A percentile compares a stretch with the other conserved stretches of the same genome.
Evolutionary conservation across 2,797 vertebrate species (phyloP).

Genomic region (Anguilla anguilla): DNA sequence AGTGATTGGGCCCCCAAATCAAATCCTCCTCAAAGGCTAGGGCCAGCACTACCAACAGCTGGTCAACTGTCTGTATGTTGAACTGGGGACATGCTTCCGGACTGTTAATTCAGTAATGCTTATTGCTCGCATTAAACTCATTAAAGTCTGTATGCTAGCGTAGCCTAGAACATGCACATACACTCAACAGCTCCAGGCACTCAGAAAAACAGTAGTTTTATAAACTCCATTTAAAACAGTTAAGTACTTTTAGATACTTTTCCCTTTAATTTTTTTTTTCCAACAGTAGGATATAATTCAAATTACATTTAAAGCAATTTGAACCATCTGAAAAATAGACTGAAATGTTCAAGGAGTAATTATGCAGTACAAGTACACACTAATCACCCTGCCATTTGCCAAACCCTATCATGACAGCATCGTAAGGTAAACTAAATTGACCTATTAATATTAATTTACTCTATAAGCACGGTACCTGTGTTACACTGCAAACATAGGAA

Average conservation of each 20-base stretch:
- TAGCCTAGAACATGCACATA: neutral
- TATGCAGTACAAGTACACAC: neutral
- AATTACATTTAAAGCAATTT: neutral
- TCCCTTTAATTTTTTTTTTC: neutral
- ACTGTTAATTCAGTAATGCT: no score
- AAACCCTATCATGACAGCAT: no score
- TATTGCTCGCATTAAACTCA: no score
- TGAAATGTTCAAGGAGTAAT: neutral
- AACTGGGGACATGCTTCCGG: neutral
- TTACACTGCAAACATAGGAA: neutral
- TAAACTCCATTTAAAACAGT: neutral
- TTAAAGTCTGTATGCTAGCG: neutral
- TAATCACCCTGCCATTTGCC: neutral
- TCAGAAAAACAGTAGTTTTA: neutral
- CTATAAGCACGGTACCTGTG: no score
- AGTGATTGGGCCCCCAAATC: neutral
- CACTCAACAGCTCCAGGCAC: neutral
- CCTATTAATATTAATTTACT: no score
- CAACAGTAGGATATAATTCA: neutral
- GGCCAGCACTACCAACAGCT: neutral
- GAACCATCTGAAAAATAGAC: no score
- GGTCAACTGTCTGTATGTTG: neutral
- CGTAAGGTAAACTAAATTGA: no score
- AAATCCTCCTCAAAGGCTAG: neutral
- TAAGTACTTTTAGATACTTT: neutral